These are phyloP conservation scores for Anastrepha ludens DNA, from an alignment of 1,140 invertebrate genomes.

Conservation along the genomic window DNA sequence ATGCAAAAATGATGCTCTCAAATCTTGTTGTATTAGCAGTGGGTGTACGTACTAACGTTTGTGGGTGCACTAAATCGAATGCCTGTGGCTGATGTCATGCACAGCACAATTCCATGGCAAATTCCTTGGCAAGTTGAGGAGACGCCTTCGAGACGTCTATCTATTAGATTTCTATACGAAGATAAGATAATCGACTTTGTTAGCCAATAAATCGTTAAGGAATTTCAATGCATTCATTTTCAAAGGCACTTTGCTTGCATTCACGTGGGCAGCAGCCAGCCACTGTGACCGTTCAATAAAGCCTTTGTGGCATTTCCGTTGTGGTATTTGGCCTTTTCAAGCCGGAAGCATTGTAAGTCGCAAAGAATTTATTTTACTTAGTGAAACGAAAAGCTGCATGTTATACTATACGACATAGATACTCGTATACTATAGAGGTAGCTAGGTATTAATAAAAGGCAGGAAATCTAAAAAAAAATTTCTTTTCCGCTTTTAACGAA, in stretches of 20 bases:
- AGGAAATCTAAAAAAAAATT: not conserved
- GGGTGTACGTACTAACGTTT: not conserved
- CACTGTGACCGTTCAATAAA: slow-evolving; percentile 29
- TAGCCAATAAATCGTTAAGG: not conserved
- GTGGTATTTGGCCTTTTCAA: not conserved
- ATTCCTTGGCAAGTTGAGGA: not conserved
- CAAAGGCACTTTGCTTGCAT: not conserved
- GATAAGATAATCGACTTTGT: not conserved
- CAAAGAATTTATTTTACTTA: not conserved
- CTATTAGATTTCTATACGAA: not conserved
- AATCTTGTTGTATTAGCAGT: not conserved
- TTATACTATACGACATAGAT: no score
- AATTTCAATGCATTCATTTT: not conserved
- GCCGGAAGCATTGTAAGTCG: not conserved
- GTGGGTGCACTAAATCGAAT: not conserved
- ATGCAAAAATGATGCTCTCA: not conserved
- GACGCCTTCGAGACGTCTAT: not conserved
- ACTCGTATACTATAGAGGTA: not conserved
- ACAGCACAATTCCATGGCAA: not conserved
- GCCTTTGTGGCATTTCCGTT: not conserved
- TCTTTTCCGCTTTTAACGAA: not conserved
- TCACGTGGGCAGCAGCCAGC: not conserved
- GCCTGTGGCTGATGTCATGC: slow-evolving; percentile 2
- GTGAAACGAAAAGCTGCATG: not conserved
- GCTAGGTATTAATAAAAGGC: not conserved